A percentile compares a stretch with the other conserved stretches of the same genome.
Evolutionary conservation across 2,113 vertebrate genomes (phyloP).

Genomic region (Cricetomys ansorgei): DNA sequence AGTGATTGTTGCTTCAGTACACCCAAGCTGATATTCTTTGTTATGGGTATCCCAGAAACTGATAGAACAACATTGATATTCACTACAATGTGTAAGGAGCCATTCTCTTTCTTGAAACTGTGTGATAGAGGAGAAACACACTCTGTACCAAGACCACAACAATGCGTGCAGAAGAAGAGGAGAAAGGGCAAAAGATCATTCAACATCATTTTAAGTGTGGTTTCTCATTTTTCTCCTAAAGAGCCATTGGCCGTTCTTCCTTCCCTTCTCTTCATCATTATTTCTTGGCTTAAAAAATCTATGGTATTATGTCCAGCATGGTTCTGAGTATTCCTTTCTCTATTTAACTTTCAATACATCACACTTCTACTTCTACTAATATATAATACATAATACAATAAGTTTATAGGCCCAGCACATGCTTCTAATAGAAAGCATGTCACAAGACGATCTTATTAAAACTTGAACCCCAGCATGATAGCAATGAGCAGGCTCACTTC

Average conservation of each 20-base stretch:
- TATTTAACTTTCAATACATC: neutral
- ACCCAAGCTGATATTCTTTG: neutral
- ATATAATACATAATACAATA: neutral
- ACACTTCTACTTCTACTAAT: neutral
- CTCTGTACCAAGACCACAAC: no score
- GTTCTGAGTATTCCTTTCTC: neutral
- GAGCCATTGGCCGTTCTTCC: neutral
- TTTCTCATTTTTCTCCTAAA: neutral
- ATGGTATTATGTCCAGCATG: neutral
- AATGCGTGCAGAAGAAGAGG: fast-evolving
- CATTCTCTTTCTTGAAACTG: neutral
- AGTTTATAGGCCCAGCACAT: neutral
- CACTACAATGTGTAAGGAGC: neutral
- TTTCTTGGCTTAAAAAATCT: neutral
- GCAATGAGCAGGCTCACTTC: neutral
- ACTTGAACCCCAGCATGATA: neutral
- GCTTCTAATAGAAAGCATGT: neutral
- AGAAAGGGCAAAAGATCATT: neutral
- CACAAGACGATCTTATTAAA: neutral
- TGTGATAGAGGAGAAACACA: neutral
- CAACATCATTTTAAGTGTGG: neutral
- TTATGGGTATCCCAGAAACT: neutral
- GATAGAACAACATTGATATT: neutral
- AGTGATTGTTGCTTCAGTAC: neutral
- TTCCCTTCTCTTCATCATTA: neutral